Evolutionary conservation across 2,113 vertebrate species (phyloP), one percentile per base, ranked within the genome.

Genomic region (Sialia sialis): DNA sequence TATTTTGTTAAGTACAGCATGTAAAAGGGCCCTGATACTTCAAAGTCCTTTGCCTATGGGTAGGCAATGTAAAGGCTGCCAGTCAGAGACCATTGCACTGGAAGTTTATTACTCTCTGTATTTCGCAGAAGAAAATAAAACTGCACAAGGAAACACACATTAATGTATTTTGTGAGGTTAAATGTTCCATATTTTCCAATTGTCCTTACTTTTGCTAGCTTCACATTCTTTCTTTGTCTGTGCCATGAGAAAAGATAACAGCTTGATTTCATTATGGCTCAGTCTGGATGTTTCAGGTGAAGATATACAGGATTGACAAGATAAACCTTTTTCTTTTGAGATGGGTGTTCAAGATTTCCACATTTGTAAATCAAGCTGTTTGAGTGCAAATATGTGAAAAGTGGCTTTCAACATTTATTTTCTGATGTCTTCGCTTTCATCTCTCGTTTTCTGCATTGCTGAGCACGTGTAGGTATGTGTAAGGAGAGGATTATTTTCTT

Each of bases 361-460:
- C 25, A 43, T 52, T 66, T 52, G 22, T 62, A 89, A 89, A 69
- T 44, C 34, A 41, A 73, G 13, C 5, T 54, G 22, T 77, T 81
- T 43, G 20, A 59, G 52, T 59, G 41, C 41, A 73, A 86, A 69
- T 10, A 21, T 38, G 12, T 64, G 36, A 72, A 72, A 82, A 85
- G 7, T 8, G 13, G 20, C 69, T 96, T 87, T 43, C 32, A 67
- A 2, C 16, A 6, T 59, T 41, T 62, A 77, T 34, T 78, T 95
- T 74, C 41, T 26, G 12, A 44, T 25, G 17, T 55, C 39, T 89
- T 67, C 11, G 38, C 39, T 68, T 93, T 72, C 8, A 19, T 46
- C 29, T 80, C 54, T 26, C 44, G 19, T 34, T 34, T 4, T 52
- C 18, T 1, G 2, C 67, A 52, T 80, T 0, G 0, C 49, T 8